Conservation (phyloP, 2,888 invertebrate species). For the Muscina levida region DNA sequence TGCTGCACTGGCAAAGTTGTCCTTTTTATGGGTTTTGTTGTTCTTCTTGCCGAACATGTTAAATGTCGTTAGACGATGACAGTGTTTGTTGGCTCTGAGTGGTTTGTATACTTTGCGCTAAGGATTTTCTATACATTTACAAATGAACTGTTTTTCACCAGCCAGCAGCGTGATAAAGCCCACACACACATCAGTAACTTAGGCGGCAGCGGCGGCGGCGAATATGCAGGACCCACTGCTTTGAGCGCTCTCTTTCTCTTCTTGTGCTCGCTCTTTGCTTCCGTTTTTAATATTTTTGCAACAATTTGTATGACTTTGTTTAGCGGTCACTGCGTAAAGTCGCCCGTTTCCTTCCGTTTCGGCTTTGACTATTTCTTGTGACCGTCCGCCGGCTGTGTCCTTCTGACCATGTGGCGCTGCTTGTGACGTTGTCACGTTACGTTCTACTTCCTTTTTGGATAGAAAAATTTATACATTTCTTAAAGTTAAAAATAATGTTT, state of each 20-base stretch:
- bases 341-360: conserved; percentile 38
- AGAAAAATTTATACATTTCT: background rate
- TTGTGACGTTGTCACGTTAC: conserved; percentile 4
- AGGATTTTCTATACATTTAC: too few species aligned
- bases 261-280: conserved; percentile 11
- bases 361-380: conserved; percentile 12
- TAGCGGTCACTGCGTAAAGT: conserved; percentile 45
- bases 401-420: background rate
- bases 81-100: conserved; percentile 13
- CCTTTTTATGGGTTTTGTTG: too few species aligned
- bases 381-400: background rate
- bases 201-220: too few species aligned
- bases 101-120: background rate
- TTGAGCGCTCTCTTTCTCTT: background rate
- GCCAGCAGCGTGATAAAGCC: conserved; percentile 14
- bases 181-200: conserved; percentile 19
- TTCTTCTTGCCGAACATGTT: background rate
- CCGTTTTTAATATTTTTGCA: conserved; percentile 32
- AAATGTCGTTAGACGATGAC: conserved; percentile 22
- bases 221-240: conserved; percentile 1
- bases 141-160: background rate
- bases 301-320: conserved; percentile 44
- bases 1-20: background rate
- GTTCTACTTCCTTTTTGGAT: conserved; percentile 24
- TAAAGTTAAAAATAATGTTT: conserved; percentile 20